Conservation (phyloP, 2,888 invertebrate genomes). For the Spodoptera exigua region DNA sequence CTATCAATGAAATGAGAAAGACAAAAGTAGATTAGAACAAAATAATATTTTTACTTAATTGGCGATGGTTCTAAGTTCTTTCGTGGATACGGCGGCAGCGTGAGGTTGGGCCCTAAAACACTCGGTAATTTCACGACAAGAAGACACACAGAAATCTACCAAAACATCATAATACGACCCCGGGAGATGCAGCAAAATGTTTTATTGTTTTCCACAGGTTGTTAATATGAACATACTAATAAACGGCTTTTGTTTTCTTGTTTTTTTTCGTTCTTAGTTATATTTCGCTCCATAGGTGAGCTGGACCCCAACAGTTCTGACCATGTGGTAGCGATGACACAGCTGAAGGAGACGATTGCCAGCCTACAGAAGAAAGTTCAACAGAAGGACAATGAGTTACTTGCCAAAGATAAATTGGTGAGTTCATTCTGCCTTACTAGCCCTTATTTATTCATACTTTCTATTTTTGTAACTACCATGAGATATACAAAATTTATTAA, state of each 20-base stretch:
- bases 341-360: conserved; percentile 97
- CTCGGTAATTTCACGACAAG: too few species aligned
- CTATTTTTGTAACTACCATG: too few species aligned
- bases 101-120: too few species aligned
- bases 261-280: conserved; percentile 45
- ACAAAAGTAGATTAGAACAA: too few species aligned
- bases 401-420: conserved; percentile 97
- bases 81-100: too few species aligned
- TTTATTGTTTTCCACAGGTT: conserved; percentile 13
- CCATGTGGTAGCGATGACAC: conserved; percentile 98
- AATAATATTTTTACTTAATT: too few species aligned
- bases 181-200: neutral
- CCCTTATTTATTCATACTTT: neutral
- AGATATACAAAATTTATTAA: too few species aligned
- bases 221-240: conserved; percentile 3
- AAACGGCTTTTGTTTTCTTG: conserved; percentile 24
- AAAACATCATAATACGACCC: too few species aligned
- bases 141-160: too few species aligned
- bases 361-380: conserved; percentile 96
- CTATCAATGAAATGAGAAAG: too few species aligned
- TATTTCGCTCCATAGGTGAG: conserved; percentile 78
- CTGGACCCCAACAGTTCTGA: conserved; percentile 96
- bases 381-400: conserved; percentile 95
- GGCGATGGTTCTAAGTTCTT: too few species aligned
- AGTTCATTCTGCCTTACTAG: conserved; percentile 47